These are phyloP conservation scores for Eretmochelys imbricata DNA, from an alignment of 2,113 vertebrate species.

Conservation along the genomic window DNA sequence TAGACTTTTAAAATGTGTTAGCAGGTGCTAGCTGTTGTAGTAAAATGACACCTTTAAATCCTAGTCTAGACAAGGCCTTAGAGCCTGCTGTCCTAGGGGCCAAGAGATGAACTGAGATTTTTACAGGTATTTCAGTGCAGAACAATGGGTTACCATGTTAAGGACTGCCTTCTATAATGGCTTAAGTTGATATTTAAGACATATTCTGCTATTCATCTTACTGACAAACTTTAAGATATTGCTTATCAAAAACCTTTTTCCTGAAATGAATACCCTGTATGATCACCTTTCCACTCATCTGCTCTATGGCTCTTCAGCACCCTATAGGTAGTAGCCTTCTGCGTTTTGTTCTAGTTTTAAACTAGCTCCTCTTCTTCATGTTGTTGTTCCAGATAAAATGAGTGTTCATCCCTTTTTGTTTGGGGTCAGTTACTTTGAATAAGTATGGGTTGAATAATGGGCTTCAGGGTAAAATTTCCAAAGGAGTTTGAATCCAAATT, in stretches of 20 bases:
- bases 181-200: neutral
- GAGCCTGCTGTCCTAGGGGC: neutral
- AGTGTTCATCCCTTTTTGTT: slow-evolving; percentile 43
- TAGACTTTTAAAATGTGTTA: neutral
- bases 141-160: neutral
- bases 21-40: neutral
- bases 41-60: neutral
- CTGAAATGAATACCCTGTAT: neutral
- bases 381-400: neutral
- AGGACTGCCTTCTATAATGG: neutral
- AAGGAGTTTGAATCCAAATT: neutral
- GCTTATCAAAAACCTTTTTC: neutral
- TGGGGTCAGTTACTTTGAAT: slow-evolving; percentile 1
- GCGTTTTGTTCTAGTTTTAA: neutral
- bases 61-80: neutral
- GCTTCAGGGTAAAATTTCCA: neutral
- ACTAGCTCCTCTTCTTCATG: neutral
- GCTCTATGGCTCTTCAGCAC: neutral
- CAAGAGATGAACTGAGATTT: neutral
- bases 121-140: neutral
- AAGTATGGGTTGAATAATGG: neutral
- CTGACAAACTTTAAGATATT: neutral
- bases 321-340: neutral
- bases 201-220: neutral
- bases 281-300: neutral